Evolutionary conservation across 2,888 invertebrate genomes (phyloP).

Genomic region (Mycalesis mineus): DNA sequence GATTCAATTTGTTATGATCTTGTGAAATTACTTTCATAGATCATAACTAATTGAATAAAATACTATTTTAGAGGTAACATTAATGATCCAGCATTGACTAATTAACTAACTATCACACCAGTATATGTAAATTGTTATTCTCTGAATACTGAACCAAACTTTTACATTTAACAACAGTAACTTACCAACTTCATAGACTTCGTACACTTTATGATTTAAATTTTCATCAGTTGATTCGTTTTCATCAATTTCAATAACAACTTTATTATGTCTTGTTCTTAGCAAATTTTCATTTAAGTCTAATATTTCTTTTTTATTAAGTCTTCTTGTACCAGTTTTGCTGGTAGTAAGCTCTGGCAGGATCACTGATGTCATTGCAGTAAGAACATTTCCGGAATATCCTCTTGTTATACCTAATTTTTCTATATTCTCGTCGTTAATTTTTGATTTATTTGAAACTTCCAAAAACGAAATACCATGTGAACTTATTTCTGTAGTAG

Average conservation of each 20-base stretch:
- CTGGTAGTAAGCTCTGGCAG: not conserved
- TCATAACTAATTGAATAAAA: no score
- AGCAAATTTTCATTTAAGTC: not conserved
- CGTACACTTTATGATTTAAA: constrained; percentile 31
- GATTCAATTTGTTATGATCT: no score
- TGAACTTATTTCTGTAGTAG: not conserved
- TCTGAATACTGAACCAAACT: not conserved
- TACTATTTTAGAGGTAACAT: no score
- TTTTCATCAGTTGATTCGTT: not conserved
- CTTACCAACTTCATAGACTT: constrained; percentile 58
- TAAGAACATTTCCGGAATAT: not conserved
- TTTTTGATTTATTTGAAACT: not conserved
- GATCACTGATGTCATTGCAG: not conserved
- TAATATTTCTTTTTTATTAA: not conserved
- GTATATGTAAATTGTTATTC: no score
- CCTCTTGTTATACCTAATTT: not conserved
- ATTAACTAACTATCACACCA: no score
- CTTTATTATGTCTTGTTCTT: not conserved
- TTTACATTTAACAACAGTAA: constrained; percentile 18
- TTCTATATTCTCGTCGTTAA: not conserved
- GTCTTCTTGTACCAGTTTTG: not conserved
- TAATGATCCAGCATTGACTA: not conserved
- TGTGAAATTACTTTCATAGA: no score
- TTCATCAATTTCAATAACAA: not conserved
- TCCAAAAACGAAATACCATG: not conserved